Conservation (phyloP, 2,113 vertebrate species). For the Ptyas mucosa region DNA sequence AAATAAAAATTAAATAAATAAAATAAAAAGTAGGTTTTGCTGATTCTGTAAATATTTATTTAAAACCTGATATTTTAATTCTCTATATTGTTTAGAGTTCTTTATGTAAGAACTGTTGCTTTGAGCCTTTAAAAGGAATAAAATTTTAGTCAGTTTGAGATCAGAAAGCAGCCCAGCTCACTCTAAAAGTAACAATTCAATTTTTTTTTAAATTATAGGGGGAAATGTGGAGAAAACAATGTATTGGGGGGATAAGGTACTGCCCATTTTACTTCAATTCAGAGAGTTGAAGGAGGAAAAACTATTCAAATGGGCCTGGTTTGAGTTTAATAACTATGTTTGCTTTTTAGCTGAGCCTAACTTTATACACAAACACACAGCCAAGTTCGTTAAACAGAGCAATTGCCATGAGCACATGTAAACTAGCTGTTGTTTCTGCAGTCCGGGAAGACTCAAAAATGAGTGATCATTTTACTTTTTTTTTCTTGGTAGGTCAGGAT, state of each 20-base stretch:
- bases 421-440: neutral
- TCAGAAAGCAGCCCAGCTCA: too few species aligned
- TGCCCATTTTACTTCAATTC: neutral
- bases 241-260: neutral
- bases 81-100: neutral
- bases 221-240: neutral
- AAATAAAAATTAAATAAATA: neutral
- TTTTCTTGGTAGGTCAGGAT: neutral
- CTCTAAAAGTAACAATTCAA: neutral
- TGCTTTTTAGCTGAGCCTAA: neutral
- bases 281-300: neutral
- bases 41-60: neutral
- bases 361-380: neutral
- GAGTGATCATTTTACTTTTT: neutral
- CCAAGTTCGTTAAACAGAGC: neutral
- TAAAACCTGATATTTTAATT: neutral
- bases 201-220: neutral
- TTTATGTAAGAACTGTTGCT: neutral
- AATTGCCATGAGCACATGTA: neutral
- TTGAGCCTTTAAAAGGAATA: neutral
- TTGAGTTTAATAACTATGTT: neutral
- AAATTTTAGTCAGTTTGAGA: neutral
- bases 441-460: neutral
- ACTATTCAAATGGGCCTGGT: neutral
- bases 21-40: neutral